Conservation (phyloP, 2,113 vertebrate genomes). For the Pitta sordida region DNA sequence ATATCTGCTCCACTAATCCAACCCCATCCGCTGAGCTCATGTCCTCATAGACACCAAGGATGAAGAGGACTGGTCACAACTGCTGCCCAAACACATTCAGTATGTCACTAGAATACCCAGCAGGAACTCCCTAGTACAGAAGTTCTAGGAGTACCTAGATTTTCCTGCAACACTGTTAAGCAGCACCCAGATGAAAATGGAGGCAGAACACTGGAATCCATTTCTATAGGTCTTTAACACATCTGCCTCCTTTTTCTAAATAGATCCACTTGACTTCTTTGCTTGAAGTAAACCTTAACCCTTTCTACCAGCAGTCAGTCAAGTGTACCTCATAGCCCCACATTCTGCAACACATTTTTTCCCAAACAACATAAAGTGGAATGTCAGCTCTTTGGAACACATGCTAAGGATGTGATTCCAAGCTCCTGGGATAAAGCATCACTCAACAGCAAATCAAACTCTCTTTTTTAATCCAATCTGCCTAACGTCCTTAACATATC, state of each 20-base stretch:
- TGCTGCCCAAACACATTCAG: neutral
- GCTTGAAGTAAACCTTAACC: neutral
- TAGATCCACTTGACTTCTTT: neutral
- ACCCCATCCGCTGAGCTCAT: neutral
- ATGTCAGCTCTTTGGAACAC: neutral
- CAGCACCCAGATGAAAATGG: neutral
- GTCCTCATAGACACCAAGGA: neutral
- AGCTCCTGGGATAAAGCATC: neutral
- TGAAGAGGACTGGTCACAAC: fast-evolving
- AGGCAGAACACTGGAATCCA: neutral
- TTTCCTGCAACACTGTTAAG: neutral
- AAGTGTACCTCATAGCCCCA: neutral
- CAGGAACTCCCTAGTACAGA: neutral
- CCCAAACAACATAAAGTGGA: fast-evolving
- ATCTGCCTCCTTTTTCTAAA: neutral
- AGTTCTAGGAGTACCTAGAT: neutral
- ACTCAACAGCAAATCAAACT: neutral
- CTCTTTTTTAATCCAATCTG: neutral
- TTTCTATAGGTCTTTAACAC: fast-evolving
- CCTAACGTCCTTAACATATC: neutral
- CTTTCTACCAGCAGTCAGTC: neutral
- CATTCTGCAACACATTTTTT: neutral
- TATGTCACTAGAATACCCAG: fast-evolving
- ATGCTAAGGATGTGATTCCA: neutral
- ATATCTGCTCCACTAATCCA: neutral